Evolutionary conservation across 1,140 invertebrate genomes (phyloP), one percentile per base, ranked within the genome.

Genomic region (Radopholus similis): DNA sequence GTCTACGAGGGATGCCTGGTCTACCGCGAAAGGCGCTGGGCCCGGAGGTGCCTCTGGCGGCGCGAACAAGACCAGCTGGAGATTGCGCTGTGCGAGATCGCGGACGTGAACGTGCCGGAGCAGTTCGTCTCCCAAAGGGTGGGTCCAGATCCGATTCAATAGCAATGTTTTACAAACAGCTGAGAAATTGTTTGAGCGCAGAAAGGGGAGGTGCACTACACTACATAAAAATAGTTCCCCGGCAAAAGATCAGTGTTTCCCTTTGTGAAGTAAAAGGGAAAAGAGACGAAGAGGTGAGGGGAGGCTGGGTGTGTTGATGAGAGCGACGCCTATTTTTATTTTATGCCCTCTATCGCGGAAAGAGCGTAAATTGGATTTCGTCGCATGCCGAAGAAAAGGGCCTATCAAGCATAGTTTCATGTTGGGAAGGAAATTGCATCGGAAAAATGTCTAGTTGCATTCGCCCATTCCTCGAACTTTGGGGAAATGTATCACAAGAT

Each of bases 111-210:
- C 59, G 49, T 55, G 18, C 26, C 42, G 56, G 67, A 74, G 54
- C 40, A 73, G 30, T 74, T 77, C 70, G 66, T 72, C 26, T 74
- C 72, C 35, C 67, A 74, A 34, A 65, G 30, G 47, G 74, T 75
- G 49, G 30, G 23, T 18, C 37, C 55, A 38, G 47, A 63, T n/a
- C n/a, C 26, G 42, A 44, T 38, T 34, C 28, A n/a, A 69, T 26
- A 68, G 67, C 35, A 11, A 47, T 21, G 18, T 68, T 2, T 18
- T 21, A 40, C 23, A 68, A 58, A 13, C 40, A 28, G 8, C 6
- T 23, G 32, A 30, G 18, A n/a, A 55, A 18, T 55, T 55, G n/a
- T 55, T 55, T 55, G 38, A 40, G 38, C 8, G 26, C n/a, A 47
- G 26, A 47, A 47, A 47, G n/a, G n/a, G n/a, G n/a, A n/a, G n/a